Evolutionary conservation across 2,888 invertebrate species (phyloP), one percentile per base, ranked within the genome.

Genomic region (Cheilosia vernalis): DNA sequence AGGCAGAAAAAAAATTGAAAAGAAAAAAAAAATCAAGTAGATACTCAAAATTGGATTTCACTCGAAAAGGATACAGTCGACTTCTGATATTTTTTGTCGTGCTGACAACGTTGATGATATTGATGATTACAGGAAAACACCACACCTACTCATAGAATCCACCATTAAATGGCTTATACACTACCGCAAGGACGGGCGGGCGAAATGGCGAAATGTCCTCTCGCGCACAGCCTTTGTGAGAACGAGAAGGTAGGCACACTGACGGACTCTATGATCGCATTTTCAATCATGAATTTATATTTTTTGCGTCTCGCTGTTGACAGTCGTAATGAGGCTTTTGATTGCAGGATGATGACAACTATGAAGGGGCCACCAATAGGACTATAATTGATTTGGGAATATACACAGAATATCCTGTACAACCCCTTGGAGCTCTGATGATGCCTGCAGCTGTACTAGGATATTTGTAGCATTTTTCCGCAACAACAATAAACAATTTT

Each of bases 31-130:
- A 30, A 42, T 30, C 37, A 37, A n/a, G 13, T 40, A 37, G 27
- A 47, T 66, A 58, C 63, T 73, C 53, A 58, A 84, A 84, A 84
- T 84, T 84, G 84, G 79, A 84, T 84, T 84, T 80, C 74, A 66
- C 74, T 84, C 80, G 58, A 84, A 74, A 64, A 79, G 73, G 72
- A 84, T 79, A 69, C 64, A n/a, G 69, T 53, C 17, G 30, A 30
- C 19, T 17, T 44, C 4, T n/a, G 33, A 30, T 33, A 24, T 9
- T 13, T 58, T 27, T 51, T 33, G 21, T 15, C 33, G 66, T 78
- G 72, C 61, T 83, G 82, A 77, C 70, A 77, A 60, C 53, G 70
- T 58, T 51, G 24, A 76, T 58, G 40, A 76, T 33, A 64, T 64
- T 49, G 66, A 64, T 66, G 79, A 79, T 79, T 84, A 47, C 27